Percentiles rank a stretch among this genome's conserved stretches.
Conservation (phyloP, 2,113 vertebrate genomes). For the Rhinichthys klamathensis region DNA sequence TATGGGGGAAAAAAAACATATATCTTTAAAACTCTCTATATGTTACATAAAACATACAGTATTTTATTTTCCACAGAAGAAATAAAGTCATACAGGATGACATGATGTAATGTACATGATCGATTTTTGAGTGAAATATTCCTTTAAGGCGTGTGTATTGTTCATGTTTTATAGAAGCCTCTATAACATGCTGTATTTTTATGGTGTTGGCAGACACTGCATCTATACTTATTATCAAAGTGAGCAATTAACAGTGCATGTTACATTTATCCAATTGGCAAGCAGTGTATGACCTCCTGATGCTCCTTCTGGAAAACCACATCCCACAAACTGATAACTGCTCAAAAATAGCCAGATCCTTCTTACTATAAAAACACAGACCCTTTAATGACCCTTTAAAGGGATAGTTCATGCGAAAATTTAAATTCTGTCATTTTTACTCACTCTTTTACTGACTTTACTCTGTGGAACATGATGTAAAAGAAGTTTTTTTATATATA, state of each 20-base stretch:
- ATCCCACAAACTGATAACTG: conserved; percentile 7
- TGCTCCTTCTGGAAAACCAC: not conserved
- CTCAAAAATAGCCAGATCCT: not conserved
- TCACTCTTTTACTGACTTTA: not conserved
- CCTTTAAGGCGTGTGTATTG: not conserved
- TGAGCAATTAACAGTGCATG: not conserved
- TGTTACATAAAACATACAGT: no score
- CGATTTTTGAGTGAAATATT: not conserved
- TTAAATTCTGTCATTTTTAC: not conserved
- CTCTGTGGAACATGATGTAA: not conserved
- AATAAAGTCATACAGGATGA: no score
- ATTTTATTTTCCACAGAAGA: no score
- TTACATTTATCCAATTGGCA: conserved; percentile 5
- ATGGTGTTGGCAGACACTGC: not conserved
- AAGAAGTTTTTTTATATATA: not conserved
- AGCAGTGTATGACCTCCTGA: not conserved
- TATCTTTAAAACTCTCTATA: no score
- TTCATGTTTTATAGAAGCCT: not conserved
- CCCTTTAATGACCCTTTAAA: conserved; percentile 5
- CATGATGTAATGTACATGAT: not conserved
- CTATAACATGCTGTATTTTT: conserved; percentile 1
- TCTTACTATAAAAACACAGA: not conserved
- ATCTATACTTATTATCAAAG: conserved; percentile 9
- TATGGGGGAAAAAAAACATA: not conserved
- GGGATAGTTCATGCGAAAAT: not conserved